These are phyloP conservation scores for Empidonax traillii DNA, from an alignment of 2,113 vertebrate species.

Conservation along the genomic window DNA sequence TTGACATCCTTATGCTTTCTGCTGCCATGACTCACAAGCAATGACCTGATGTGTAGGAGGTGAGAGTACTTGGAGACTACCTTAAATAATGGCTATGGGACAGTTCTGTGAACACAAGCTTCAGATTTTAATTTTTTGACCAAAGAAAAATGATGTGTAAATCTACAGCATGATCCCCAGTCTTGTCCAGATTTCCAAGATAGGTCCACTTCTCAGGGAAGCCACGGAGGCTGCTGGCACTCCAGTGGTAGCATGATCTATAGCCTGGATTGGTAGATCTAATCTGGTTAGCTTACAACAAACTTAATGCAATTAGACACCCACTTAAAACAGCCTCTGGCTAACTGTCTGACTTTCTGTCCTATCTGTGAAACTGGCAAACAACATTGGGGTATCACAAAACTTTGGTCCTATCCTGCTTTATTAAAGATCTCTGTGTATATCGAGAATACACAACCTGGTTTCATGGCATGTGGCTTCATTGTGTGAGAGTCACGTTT, in stretches of 20 bases:
- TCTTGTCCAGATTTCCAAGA: background rate
- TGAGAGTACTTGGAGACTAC: background rate
- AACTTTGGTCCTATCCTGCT: background rate
- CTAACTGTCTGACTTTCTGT: constrained; percentile 39
- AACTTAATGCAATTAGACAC: constrained; percentile 47
- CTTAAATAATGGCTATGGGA: background rate
- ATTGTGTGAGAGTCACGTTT: background rate
- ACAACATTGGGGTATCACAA: background rate
- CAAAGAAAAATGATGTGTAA: background rate
- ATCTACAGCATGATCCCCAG: background rate
- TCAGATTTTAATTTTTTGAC: background rate
- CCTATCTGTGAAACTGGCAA: constrained; percentile 24
- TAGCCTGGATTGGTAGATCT: constrained; percentile 37
- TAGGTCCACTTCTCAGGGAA: background rate
- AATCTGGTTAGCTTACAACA: constrained; percentile 52
- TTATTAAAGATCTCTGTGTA: background rate
- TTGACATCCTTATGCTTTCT: constrained; percentile 10
- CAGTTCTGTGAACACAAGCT: background rate
- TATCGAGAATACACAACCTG: background rate
- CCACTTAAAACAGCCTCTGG: constrained; percentile 49
- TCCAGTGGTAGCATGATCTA: constrained; percentile 33
- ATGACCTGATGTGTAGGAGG: background rate
- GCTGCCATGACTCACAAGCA: background rate
- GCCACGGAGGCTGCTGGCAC: background rate
- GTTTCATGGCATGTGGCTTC: background rate